Conservation (phyloP, 2,888 invertebrate species). For the Acronicta psi region DNA sequence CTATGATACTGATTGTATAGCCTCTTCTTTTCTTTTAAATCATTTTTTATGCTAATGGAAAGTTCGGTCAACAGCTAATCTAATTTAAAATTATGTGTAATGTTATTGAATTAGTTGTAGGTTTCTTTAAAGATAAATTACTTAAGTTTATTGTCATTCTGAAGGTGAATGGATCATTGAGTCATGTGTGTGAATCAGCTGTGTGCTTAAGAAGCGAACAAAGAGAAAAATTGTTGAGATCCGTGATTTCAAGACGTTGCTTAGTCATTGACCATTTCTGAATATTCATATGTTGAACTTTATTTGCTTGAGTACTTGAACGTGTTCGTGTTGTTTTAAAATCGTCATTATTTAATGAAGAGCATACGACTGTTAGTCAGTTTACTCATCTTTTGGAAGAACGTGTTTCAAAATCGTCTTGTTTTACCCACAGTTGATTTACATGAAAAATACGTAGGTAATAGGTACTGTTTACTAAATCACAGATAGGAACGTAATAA, state of each 20-base stretch:
- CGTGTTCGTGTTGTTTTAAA: constrained; percentile 28
- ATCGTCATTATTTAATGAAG: constrained; percentile 19
- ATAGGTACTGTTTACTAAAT: too few relatives aligned
- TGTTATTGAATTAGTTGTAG: constrained; percentile 8
- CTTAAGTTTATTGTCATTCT: constrained; percentile 26
- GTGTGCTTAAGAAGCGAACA: constrained; percentile 44
- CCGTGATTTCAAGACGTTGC: constrained; percentile 17
- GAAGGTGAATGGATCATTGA: constrained; percentile 39
- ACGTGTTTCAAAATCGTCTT: background rate
- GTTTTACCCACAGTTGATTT: too few relatives aligned
- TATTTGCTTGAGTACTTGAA: constrained; percentile 37
- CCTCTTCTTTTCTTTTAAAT: constrained; percentile 4
- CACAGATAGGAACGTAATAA: too few relatives aligned
- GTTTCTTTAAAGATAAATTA: constrained; percentile 16
- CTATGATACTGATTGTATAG: constrained; percentile 19
- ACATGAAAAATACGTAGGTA: too few relatives aligned
- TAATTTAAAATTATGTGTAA: constrained; percentile 5
- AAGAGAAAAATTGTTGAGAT: constrained; percentile 49
- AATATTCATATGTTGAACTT: constrained; percentile 45
- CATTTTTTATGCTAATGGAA: constrained; percentile 16
- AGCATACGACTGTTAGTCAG: constrained; percentile 34
- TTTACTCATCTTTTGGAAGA: constrained; percentile 20
- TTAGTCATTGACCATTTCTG: constrained; percentile 51
- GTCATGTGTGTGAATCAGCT: constrained; percentile 53
- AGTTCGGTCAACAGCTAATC: constrained; percentile 3